A percentile compares a stretch with the other conserved stretches of the same genome.
These are phyloP conservation scores for Aeoliscus strigatus DNA, from an alignment of 2,797 vertebrate species.

Conservation along the genomic window DNA sequence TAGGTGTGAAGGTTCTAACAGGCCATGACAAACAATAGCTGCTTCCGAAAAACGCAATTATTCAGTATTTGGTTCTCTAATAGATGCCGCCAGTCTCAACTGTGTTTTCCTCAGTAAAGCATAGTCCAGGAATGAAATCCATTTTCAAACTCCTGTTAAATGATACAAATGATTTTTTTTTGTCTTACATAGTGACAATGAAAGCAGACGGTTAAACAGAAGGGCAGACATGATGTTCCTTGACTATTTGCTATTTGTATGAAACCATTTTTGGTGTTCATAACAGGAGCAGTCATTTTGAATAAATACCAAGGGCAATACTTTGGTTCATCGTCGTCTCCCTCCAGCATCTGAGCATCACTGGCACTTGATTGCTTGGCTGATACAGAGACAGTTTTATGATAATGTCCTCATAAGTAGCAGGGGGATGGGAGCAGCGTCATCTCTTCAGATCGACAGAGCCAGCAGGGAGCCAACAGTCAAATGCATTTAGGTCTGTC, in stretches of 20 bases:
- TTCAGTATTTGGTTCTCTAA: no score
- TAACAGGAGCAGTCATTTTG: slow-evolving; percentile 54
- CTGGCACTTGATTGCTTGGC: slow-evolving; percentile 44
- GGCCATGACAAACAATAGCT: slow-evolving; percentile 47
- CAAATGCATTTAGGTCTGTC: slow-evolving; percentile 52
- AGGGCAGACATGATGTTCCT: slow-evolving; percentile 42
- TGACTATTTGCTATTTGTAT: slow-evolving; percentile 49
- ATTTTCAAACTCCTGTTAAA: no score
- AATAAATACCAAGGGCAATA: slow-evolving; percentile 41
- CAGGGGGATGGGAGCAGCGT: slow-evolving; percentile 54
- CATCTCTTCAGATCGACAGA: slow-evolving; percentile 55
- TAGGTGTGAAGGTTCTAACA: slow-evolving; percentile 60
- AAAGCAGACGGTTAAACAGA: slow-evolving; percentile 46
- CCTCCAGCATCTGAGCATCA: slow-evolving; percentile 36
- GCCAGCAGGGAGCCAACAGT: slow-evolving; percentile 58
- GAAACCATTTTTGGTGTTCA: slow-evolving; percentile 37
- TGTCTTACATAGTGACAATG: no score
- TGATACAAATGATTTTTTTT: no score
- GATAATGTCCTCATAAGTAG: slow-evolving; percentile 64
- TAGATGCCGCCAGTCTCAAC: no score
- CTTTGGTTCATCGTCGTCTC: slow-evolving; percentile 31
- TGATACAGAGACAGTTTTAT: slow-evolving; percentile 57
- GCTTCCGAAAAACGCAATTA: slow-evolving; percentile 51
- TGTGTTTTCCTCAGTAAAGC: no score
- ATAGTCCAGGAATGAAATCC: no score